Evolutionary conservation across 2,113 vertebrate species (phyloP).

Genomic region (Rhegmatorhina hoffmannsi): DNA sequence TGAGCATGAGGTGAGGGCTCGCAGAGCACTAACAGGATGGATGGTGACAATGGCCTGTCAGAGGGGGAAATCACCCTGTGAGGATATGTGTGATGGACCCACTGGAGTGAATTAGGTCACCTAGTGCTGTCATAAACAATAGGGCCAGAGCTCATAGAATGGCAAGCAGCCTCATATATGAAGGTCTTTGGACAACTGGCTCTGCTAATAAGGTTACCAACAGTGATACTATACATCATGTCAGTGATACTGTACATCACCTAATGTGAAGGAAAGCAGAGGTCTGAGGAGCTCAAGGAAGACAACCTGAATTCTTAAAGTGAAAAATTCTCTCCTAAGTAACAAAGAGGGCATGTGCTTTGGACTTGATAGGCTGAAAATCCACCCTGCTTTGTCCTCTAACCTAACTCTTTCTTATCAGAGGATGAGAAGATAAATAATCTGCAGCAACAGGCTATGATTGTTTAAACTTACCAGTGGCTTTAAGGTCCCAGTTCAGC

Average conservation of each 20-base stretch:
- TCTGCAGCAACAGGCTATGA: not conserved
- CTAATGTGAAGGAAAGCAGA: not conserved
- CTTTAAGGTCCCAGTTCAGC: not conserved
- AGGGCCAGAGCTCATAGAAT: not conserved
- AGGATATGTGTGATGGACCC: not conserved
- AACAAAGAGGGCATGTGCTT: not conserved
- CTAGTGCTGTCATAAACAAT: not conserved
- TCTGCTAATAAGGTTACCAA: not conserved
- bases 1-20: accelerated
- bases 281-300: not conserved
- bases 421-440: not conserved
- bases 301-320: not conserved
- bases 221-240: not conserved
- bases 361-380: not conserved
- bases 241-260: not conserved
- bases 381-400: not conserved
- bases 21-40: not conserved
- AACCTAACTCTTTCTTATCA: not conserved
- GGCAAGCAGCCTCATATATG: not conserved
- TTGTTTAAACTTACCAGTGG: not conserved
- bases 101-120: conserved; percentile 12
- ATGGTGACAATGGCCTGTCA: not conserved
- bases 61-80: not conserved
- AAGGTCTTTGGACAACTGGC: not conserved
- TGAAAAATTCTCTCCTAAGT: not conserved